Evolutionary conservation across 1,140 invertebrate genomes (phyloP), one percentile per base, ranked within the genome.

Genomic region (Scaptomyza graminum): DNA sequence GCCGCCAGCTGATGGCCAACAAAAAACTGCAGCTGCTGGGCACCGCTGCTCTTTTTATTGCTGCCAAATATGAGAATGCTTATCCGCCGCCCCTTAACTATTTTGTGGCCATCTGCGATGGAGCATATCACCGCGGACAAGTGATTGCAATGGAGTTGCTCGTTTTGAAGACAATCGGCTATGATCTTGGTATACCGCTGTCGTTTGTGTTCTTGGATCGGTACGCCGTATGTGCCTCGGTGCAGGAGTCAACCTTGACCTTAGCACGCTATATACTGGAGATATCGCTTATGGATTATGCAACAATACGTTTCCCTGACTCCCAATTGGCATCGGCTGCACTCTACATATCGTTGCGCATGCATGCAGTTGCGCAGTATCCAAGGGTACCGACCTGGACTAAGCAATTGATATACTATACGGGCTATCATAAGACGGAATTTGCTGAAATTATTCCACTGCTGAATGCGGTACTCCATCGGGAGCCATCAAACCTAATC

Each of bases 61-160:
- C 98, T 15, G 95, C 97, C 80, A 99, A 99, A 94, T 99, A 96
- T 93, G 98, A 99, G 92, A 97, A 99, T 93, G 94, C 98, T 65
- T 95, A 96, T 70, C 97, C 97, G 50, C 98, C 97, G 0, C 93
- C 96, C 59, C 94, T 99, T 50, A 97, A 99, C 87, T 98, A 99
- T 90, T 99, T 8, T 34, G 31, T 34, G 28, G 6, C 2, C 28
- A 97, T 99, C 78, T 98, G 98, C 93, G 98, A 99, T 92, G 96
- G 98, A 79, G 97, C 97, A 15, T 99, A 99, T 92, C 94, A 93
- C 4, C 93, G 95, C 50, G 93, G 94, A 63, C 95, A 99, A 91
- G 92, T 99, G 25, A 94, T 98, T 39, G 92, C 93, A 54, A 99
- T 99, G 97, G 98, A 99, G 93, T 96, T 95, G 31, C 95, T 95